Evolutionary conservation across 2,888 invertebrate species (phyloP).

Genomic region (Calephelis perditalis): DNA sequence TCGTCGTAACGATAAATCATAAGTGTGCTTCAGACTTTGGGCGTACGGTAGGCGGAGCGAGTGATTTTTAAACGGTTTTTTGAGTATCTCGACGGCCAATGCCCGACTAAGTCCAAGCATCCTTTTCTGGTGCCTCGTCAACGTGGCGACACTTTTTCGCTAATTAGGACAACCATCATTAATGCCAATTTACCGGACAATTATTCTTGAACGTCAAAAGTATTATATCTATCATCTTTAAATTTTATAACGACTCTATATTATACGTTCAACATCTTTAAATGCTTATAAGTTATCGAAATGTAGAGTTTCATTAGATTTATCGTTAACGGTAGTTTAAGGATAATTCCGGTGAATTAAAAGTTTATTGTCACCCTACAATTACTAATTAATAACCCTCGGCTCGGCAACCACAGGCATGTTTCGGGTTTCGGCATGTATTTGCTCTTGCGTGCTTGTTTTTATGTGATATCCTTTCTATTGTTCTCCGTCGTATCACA

Average conservation of each 20-base stretch:
- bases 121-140: conserved; percentile 66
- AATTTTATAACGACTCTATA: not conserved
- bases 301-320: not conserved
- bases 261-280: not conserved
- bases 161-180: conserved; percentile 72
- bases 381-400: conserved; percentile 67
- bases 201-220: conserved; percentile 22
- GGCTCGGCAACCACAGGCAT: conserved; percentile 44
- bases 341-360: conserved; percentile 12
- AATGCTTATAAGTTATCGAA: not conserved
- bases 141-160: conserved; percentile 67
- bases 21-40: conserved; percentile 69
- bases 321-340: conserved; percentile 3
- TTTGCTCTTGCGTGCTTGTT: conserved; percentile 57
- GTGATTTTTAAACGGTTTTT: conserved; percentile 76
- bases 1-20: conserved; percentile 73
- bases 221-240: conserved; percentile 11
- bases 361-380: conserved; percentile 58
- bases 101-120: conserved; percentile 61
- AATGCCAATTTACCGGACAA: conserved; percentile 60
- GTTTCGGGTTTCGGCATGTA: conserved; percentile 44
- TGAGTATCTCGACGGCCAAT: conserved; percentile 68
- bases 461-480: conserved; percentile 61
- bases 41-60: conserved; percentile 72
- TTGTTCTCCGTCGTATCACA: conserved; percentile 69